These are phyloP conservation scores for Zaprionus tsacasi DNA, from an alignment of 1,140 invertebrate genomes.

Conservation along the genomic window DNA sequence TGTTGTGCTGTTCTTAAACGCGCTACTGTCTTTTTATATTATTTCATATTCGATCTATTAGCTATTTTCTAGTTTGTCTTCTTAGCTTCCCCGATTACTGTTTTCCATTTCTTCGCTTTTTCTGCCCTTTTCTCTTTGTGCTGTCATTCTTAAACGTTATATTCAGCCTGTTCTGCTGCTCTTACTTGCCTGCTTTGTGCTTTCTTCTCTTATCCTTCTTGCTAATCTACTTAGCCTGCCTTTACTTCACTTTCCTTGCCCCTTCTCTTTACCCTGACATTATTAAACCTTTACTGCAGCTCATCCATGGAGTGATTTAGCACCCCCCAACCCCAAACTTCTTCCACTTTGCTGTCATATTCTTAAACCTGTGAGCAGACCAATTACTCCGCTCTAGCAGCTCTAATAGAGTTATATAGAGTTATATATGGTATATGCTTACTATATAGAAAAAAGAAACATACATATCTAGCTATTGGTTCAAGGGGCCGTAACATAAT, in stretches of 20 bases:
- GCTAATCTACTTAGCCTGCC: too few species aligned
- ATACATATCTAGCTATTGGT: background rate
- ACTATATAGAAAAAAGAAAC: too few species aligned
- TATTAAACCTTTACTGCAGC: background rate
- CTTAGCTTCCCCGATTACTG: background rate
- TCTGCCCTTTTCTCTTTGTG: background rate
- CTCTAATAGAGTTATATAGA: slow-evolving; percentile 11
- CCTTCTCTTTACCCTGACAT: too few species aligned
- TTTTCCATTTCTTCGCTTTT: background rate
- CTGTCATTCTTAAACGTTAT: background rate
- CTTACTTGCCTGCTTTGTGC: too few species aligned
- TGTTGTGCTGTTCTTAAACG: background rate
- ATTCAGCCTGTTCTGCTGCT: too few species aligned
- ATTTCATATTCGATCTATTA: background rate
- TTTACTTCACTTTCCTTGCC: too few species aligned
- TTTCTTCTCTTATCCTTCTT: too few species aligned
- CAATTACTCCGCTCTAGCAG: background rate
- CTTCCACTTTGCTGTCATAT: background rate
- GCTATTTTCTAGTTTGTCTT: background rate
- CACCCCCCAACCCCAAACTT: background rate
- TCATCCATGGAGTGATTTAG: background rate
- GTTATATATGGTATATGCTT: too few species aligned
- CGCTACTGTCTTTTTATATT: too few species aligned
- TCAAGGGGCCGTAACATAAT: slow-evolving; percentile 14
- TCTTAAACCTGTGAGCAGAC: slow-evolving; percentile 1